Percentiles rank a stretch among this genome's conserved stretches.
phyloP scores from a whole-genome alignment of 1,140 invertebrate species.

The Pogonomyrmex californicus region DNA sequence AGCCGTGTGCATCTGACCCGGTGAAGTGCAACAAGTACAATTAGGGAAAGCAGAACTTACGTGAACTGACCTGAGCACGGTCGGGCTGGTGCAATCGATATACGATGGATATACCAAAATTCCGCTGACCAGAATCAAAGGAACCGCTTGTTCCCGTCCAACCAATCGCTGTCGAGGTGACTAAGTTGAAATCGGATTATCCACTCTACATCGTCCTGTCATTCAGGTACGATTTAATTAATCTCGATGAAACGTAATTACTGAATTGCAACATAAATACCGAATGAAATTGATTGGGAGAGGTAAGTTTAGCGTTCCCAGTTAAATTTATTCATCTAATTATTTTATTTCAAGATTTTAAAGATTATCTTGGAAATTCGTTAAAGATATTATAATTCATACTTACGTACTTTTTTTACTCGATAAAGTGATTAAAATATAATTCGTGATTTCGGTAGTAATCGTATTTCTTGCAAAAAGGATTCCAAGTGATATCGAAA shows the following conservation, averaged over 20 bases:
- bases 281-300: neutral
- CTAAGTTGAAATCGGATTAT: slow-evolving; percentile 36
- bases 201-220: neutral
- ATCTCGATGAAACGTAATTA: neutral
- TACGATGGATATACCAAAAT: slow-evolving; percentile 52
- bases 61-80: slow-evolving; percentile 73
- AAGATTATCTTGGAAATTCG: neutral
- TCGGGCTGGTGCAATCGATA: slow-evolving; percentile 66
- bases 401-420: neutral
- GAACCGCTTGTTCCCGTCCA: slow-evolving; percentile 41
- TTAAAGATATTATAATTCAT: neutral
- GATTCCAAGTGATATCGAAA: neutral
- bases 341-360: neutral
- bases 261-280: neutral
- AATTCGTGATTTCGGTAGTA: neutral
- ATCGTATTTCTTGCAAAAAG: neutral
- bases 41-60: slow-evolving; percentile 75
- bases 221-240: slow-evolving; percentile 31
- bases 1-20: slow-evolving; percentile 71
- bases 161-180: neutral
- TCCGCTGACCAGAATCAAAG: slow-evolving; percentile 63
- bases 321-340: neutral
- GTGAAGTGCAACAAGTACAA: slow-evolving; percentile 77
- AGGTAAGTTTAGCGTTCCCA: neutral
- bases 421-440: neutral